Conservation (phyloP, 2,888 invertebrate genomes). For the Tetheella fluctuosa region DNA sequence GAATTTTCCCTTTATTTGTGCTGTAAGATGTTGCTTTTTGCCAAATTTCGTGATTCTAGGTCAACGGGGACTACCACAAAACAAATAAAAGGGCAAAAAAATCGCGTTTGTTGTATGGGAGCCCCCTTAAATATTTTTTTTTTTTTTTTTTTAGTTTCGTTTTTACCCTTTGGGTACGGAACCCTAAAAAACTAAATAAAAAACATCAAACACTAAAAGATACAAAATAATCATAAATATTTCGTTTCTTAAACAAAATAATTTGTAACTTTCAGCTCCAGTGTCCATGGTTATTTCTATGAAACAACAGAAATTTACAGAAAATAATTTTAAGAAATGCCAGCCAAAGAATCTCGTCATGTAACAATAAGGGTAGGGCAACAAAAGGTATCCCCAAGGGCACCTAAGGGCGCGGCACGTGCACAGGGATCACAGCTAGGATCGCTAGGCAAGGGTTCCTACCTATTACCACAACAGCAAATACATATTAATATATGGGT, state of each 20-base stretch:
- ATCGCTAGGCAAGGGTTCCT: background rate
- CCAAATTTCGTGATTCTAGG: no score
- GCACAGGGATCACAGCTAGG: slow-evolving; percentile 2
- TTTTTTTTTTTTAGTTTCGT: no score
- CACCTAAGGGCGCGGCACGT: slow-evolving; percentile 19
- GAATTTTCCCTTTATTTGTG: no score
- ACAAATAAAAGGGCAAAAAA: no score
- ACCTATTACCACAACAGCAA: background rate
- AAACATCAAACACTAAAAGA: no score
- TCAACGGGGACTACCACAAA: no score
- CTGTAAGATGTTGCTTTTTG: no score
- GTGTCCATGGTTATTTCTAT: background rate
- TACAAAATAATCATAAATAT: background rate
- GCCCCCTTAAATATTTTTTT: no score
- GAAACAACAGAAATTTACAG: slow-evolving; percentile 17
- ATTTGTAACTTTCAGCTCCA: background rate
- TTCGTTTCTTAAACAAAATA: background rate
- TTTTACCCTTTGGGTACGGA: no score
- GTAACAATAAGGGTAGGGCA: slow-evolving; percentile 55
- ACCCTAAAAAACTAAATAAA: no score
- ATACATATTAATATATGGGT: background rate
- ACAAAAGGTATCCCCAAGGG: slow-evolving; percentile 40
- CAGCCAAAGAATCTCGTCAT: slow-evolving; percentile 44
- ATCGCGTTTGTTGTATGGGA: no score
- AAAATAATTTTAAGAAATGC: slow-evolving; percentile 18